Conservation (phyloP, 2,113 vertebrate genomes). For the Mustela nigripes region DNA sequence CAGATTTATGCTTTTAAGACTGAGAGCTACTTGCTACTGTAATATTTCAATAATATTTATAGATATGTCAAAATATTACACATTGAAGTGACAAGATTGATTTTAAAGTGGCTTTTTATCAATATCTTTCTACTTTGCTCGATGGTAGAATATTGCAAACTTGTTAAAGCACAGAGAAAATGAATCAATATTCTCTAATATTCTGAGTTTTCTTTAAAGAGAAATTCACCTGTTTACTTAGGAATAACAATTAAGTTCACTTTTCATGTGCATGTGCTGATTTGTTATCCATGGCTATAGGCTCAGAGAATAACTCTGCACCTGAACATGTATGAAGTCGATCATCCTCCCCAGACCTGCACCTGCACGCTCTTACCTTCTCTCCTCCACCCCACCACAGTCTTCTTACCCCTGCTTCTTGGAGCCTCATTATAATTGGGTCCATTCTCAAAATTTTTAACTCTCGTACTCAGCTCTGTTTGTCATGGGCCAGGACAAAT, state of each 20-base stretch:
- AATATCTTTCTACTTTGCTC: background rate
- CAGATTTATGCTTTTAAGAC: background rate
- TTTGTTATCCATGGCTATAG: background rate
- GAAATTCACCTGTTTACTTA: slow-evolving; percentile 8
- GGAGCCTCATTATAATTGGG: background rate
- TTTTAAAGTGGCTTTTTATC: background rate
- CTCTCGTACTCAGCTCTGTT: background rate
- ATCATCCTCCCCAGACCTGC: background rate
- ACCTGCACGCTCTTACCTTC: background rate
- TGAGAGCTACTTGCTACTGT: background rate
- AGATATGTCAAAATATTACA: background rate
- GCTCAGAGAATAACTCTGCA: background rate
- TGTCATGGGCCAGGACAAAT: background rate
- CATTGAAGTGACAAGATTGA: background rate
- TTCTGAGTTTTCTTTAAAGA: background rate
- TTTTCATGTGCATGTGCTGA: background rate
- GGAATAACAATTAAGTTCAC: background rate
- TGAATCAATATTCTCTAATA: slow-evolving; percentile 9
- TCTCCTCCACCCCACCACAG: accelerated
- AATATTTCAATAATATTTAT: slow-evolving; percentile 27
- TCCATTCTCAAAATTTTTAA: background rate
- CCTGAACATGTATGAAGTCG: background rate
- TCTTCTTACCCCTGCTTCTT: background rate
- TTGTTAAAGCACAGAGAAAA: background rate
- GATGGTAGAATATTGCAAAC: background rate